These are phyloP conservation scores for Orycteropus afer DNA, from an alignment of 2,113 vertebrate species.

Conservation along the genomic window DNA sequence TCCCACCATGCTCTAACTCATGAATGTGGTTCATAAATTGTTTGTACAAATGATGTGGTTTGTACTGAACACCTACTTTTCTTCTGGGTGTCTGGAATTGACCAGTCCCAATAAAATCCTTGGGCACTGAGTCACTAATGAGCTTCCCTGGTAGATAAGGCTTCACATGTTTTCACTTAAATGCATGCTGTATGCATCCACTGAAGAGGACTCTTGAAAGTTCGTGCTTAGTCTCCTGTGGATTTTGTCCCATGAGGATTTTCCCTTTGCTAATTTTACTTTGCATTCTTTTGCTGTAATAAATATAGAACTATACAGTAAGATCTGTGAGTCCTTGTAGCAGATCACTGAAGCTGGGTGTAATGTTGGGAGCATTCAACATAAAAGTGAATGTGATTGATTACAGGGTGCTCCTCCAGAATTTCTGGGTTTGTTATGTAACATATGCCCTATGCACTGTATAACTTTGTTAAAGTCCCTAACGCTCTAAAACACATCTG, in stretches of 20 bases:
- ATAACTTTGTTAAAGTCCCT: not conserved
- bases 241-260: not conserved
- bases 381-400: not conserved
- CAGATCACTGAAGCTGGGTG: not conserved
- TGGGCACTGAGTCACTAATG: not conserved
- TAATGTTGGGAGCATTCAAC: not conserved
- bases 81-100: too few species aligned
- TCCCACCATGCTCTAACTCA: too few species aligned
- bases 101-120: too few species aligned
- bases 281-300: not conserved
- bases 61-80: too few species aligned
- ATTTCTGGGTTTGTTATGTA: not conserved
- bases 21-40: too few species aligned
- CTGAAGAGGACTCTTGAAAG: too few species aligned
- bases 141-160: too few species aligned
- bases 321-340: too few species aligned
- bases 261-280: not conserved
- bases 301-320: too few species aligned
- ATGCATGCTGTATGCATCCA: not conserved
- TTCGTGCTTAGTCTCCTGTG: not conserved
- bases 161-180: not conserved
- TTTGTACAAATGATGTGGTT: too few species aligned
- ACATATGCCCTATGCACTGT: too few species aligned
- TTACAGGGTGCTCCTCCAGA: accelerated
- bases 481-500: not conserved